These are phyloP conservation scores for Prunella fulvescens DNA, from an alignment of 2,113 vertebrate species.

Conservation along the genomic window DNA sequence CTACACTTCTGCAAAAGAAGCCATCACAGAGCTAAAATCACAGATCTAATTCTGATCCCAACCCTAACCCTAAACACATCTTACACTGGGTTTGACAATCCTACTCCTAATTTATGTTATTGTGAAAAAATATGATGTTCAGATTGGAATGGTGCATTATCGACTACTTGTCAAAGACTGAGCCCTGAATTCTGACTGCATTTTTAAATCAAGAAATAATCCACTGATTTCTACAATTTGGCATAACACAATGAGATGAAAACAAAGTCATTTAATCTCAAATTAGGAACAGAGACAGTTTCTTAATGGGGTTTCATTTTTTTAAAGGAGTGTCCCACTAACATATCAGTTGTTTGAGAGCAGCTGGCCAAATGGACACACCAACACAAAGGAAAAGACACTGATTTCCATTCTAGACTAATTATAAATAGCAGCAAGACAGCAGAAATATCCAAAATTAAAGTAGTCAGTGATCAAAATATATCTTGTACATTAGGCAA, in stretches of 20 bases:
- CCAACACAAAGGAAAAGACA: neutral
- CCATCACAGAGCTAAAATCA: neutral
- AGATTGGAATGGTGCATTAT: neutral
- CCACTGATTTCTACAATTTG: neutral
- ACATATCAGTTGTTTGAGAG: neutral
- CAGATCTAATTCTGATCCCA: neutral
- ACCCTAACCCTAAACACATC: neutral
- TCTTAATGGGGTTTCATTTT: neutral
- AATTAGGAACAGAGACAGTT: neutral
- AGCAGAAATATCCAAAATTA: constrained; percentile 15
- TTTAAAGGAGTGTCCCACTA: neutral
- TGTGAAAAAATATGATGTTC: neutral
- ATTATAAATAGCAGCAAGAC: constrained; percentile 41
- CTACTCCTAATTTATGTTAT: neutral
- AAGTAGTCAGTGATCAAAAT: neutral
- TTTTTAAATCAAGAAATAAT: neutral
- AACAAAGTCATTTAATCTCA: neutral
- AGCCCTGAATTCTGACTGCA: neutral
- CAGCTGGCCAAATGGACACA: neutral
- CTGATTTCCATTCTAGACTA: neutral
- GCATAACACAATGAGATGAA: neutral
- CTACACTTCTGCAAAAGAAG: neutral
- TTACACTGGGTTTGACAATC: neutral
- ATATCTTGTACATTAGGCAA: neutral
- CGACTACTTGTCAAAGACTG: neutral